phyloP scores from a whole-genome alignment of 2,888 invertebrate genomes.

The Phlogophora meticulosa region DNA sequence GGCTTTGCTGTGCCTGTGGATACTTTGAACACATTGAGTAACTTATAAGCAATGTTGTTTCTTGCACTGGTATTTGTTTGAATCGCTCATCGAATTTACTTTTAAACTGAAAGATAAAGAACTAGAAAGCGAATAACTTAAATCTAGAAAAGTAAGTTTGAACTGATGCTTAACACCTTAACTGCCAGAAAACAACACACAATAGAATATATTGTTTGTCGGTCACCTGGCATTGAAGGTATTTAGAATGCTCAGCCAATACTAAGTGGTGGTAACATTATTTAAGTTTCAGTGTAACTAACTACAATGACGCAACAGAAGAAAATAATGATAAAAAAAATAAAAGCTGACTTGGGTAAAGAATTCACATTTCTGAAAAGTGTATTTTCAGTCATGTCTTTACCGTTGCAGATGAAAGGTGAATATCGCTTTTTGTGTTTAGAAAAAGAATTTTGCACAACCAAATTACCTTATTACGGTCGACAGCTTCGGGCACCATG shows the following conservation, averaged over 20 bases:
- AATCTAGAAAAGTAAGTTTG: no score
- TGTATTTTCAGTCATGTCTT: slow-evolving; percentile 90
- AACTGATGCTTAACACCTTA: no score
- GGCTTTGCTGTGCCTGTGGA: background rate
- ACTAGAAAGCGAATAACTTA: no score
- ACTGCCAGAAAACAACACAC: no score
- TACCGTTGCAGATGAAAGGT: slow-evolving; percentile 89
- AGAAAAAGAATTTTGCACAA: background rate
- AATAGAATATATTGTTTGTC: no score
- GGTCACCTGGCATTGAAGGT: no score
- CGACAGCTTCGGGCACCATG: no score
- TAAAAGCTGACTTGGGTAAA: slow-evolving; percentile 84
- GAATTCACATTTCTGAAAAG: slow-evolving; percentile 92
- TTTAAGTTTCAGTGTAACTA: slow-evolving; percentile 17
- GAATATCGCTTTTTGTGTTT: slow-evolving; percentile 24
- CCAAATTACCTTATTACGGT: background rate
- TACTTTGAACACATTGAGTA: background rate
- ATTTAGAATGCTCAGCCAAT: no score
- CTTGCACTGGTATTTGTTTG: background rate
- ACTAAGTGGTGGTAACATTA: slow-evolving; percentile 2
- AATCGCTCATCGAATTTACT: no score
- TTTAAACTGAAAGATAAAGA: no score
- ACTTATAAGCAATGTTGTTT: background rate
- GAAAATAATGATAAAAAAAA: slow-evolving; percentile 76
- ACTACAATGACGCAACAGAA: slow-evolving; percentile 68